These are phyloP conservation scores for Bucco capensis DNA, from an alignment of 2,113 vertebrate genomes.

Conservation along the genomic window DNA sequence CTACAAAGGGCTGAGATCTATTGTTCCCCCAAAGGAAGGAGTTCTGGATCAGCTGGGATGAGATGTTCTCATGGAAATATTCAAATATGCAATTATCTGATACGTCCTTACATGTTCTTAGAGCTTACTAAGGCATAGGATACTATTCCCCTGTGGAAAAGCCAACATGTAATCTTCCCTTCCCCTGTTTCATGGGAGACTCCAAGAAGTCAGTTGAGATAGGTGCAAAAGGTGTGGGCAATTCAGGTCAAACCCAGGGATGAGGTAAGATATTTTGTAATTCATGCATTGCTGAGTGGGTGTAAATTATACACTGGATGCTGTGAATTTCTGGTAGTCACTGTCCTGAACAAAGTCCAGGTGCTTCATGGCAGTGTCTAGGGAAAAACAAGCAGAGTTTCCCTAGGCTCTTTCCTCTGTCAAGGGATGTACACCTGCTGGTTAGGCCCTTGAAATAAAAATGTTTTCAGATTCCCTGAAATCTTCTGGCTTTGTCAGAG, in stretches of 20 bases:
- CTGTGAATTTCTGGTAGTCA: neutral
- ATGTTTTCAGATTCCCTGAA: neutral
- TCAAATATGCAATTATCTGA: neutral
- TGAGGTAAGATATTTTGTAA: neutral
- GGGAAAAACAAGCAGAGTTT: neutral
- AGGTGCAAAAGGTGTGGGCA: neutral
- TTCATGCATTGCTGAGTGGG: neutral
- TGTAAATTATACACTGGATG: neutral
- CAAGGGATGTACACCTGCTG: fast-evolving
- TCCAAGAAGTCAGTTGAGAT: neutral
- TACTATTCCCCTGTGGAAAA: neutral
- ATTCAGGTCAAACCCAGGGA: neutral
- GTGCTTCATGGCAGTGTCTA: neutral
- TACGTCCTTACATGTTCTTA: neutral
- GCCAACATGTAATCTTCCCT: neutral
- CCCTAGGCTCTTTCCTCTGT: neutral
- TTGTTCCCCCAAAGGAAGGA: neutral
- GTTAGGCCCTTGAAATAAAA: neutral
- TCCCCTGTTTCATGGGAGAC: neutral
- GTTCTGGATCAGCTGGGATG: neutral
- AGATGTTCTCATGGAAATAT: conserved; percentile 3
- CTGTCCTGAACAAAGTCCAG: neutral
- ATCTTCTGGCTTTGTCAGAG: neutral
- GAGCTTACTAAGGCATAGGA: neutral
- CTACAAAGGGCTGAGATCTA: neutral